Conservation (phyloP, 2,888 invertebrate species). For the Camponotus fellah region DNA sequence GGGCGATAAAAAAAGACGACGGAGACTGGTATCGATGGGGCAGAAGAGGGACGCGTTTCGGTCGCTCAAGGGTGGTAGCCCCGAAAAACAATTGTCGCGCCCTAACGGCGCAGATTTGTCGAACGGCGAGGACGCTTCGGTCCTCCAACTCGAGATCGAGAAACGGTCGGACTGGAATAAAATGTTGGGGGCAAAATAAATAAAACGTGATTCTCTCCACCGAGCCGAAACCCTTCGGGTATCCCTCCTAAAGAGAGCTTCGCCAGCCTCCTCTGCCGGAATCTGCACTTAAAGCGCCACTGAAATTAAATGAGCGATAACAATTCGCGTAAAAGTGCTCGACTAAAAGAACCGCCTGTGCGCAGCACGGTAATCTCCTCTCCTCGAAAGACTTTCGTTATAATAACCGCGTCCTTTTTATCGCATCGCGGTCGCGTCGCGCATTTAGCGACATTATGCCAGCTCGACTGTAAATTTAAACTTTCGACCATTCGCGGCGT, state of each 20-base stretch:
- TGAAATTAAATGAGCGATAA: constrained; percentile 66
- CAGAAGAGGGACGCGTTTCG: constrained; percentile 26
- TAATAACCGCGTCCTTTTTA: constrained; percentile 48
- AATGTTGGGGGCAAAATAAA: constrained; percentile 71
- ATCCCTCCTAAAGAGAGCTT: constrained; percentile 51
- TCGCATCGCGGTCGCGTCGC: constrained; percentile 44
- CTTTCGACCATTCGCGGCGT: constrained; percentile 49
- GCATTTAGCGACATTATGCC: constrained; percentile 33
- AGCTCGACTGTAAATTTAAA: constrained; percentile 49
- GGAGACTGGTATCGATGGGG: constrained; percentile 34
- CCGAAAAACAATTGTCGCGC: constrained; percentile 66
- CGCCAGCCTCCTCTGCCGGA: constrained; percentile 39
- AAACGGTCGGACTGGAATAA: constrained; percentile 55
- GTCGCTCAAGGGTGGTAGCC: constrained; percentile 19
- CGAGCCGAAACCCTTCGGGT: constrained; percentile 52
- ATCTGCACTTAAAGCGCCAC: constrained; percentile 50
- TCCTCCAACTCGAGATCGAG: neutral
- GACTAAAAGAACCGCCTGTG: constrained; percentile 18
- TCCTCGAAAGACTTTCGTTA: constrained; percentile 43
- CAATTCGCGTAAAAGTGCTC: constrained; percentile 62
- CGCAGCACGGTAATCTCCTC: constrained; percentile 1
- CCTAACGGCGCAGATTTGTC: constrained; percentile 69
- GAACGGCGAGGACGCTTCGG: constrained; percentile 48
- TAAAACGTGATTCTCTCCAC: constrained; percentile 64
- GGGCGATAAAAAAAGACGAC: constrained; percentile 12